These are phyloP conservation scores for Eupithecia tripunctaria DNA, from an alignment of 2,888 invertebrate species.

Conservation along the genomic window DNA sequence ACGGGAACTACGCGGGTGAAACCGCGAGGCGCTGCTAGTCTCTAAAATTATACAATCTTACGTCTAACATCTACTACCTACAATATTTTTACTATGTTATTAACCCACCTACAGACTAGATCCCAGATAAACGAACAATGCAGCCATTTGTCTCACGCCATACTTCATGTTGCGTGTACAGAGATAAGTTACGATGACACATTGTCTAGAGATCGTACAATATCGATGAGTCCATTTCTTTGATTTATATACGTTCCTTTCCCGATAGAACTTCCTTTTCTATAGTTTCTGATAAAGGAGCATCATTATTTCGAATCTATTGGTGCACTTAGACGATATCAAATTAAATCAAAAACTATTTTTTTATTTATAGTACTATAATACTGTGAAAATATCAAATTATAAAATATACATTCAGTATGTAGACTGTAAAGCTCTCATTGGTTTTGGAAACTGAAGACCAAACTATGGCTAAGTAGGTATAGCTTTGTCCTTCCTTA, in stretches of 20 bases:
- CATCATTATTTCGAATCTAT: not conserved
- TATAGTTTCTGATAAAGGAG: not conserved
- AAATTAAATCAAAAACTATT: too few relatives aligned
- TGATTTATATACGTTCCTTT: conserved; percentile 14
- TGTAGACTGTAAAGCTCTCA: too few relatives aligned
- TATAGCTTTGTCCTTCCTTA: not conserved
- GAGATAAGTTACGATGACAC: conserved; percentile 32
- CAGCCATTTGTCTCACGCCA: conserved; percentile 25
- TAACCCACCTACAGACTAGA: conserved; percentile 12
- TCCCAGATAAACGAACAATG: conserved; percentile 18
- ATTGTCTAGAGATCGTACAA: conserved; percentile 20
- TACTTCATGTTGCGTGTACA: conserved; percentile 28
- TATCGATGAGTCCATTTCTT: conserved; percentile 27
- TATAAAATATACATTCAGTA: too few relatives aligned
- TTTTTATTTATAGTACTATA: too few relatives aligned
- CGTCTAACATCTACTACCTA: not conserved
- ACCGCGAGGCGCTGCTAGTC: too few relatives aligned
- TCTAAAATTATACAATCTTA: not conserved
- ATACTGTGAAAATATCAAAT: too few relatives aligned
- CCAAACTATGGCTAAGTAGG: too few relatives aligned
- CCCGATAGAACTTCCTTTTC: not conserved
- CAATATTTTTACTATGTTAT: conserved; percentile 7
- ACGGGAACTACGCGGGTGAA: too few relatives aligned
- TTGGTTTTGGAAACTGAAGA: too few relatives aligned
- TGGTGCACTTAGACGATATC: not conserved